Percentiles rank a stretch among this genome's conserved stretches.
Evolutionary conservation across 2,113 vertebrate genomes (phyloP).

Genomic region (Noturus placidus): DNA sequence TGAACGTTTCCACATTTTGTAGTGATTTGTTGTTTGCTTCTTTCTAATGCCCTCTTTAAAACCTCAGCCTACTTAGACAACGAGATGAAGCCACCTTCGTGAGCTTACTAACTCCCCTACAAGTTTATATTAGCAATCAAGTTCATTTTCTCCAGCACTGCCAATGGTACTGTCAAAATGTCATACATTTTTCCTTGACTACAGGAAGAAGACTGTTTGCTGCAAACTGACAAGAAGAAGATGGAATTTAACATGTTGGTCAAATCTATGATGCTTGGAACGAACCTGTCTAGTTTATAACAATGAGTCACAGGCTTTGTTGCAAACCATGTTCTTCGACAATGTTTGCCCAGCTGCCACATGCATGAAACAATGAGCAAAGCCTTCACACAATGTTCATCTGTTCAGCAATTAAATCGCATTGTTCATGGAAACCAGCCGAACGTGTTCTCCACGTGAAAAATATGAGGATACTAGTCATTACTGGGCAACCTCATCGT

Average conservation of each 20-base stretch:
- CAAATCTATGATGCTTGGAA: background rate
- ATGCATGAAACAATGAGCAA: background rate
- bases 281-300: background rate
- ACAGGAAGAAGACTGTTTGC: background rate
- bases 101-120: background rate
- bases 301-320: background rate
- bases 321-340: background rate
- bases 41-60: background rate
- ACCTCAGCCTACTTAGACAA: background rate
- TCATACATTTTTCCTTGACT: background rate
- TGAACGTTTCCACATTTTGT: background rate
- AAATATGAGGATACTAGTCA: background rate
- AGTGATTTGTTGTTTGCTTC: background rate
- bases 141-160: background rate
- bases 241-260: background rate
- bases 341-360: too few relatives aligned
- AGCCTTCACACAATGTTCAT: background rate
- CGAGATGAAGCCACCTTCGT: too few relatives aligned
- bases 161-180: background rate
- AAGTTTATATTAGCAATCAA: background rate
- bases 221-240: background rate
- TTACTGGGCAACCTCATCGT: background rate
- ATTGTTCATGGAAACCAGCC: background rate
- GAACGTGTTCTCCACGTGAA: background rate
- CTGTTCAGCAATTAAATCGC: background rate